Conservation (phyloP, 2,113 vertebrate species). For the Dolichallabes microphthalmus region DNA sequence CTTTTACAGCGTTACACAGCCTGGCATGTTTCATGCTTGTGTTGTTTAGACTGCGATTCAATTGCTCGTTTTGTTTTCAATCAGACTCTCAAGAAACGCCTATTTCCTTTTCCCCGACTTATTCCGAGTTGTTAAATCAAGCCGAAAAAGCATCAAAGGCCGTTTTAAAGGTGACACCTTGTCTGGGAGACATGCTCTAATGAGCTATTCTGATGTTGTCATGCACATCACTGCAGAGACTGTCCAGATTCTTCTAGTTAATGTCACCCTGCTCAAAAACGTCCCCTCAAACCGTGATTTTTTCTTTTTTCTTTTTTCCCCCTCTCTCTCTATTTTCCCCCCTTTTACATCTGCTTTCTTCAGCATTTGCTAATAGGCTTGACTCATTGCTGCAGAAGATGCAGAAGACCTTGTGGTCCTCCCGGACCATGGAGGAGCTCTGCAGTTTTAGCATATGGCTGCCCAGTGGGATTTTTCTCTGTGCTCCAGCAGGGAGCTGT, state of each 20-base stretch:
- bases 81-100: neutral
- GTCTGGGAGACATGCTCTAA: constrained; percentile 50
- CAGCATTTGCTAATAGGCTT: constrained; percentile 14
- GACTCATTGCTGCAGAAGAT: constrained; percentile 39
- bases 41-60: constrained; percentile 9
- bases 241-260: constrained; percentile 31
- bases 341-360: neutral
- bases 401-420: constrained; percentile 55
- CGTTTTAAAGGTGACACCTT: constrained; percentile 43
- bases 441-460: constrained; percentile 54
- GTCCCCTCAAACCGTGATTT: constrained; percentile 4
- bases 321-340: no score
- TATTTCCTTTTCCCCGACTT: neutral
- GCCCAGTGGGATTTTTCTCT: constrained; percentile 48
- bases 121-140: constrained; percentile 9
- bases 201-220: constrained; percentile 40
- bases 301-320: neutral
- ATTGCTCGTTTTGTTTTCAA: constrained; percentile 8
- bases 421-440: constrained; percentile 44
- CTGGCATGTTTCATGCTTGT: neutral
- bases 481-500: constrained; percentile 43
- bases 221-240: constrained; percentile 38
- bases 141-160: constrained; percentile 25
- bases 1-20: neutral
- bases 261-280: constrained; percentile 32